Conservation (phyloP, 2,888 invertebrate species). For the Brachylomia viminalis region DNA sequence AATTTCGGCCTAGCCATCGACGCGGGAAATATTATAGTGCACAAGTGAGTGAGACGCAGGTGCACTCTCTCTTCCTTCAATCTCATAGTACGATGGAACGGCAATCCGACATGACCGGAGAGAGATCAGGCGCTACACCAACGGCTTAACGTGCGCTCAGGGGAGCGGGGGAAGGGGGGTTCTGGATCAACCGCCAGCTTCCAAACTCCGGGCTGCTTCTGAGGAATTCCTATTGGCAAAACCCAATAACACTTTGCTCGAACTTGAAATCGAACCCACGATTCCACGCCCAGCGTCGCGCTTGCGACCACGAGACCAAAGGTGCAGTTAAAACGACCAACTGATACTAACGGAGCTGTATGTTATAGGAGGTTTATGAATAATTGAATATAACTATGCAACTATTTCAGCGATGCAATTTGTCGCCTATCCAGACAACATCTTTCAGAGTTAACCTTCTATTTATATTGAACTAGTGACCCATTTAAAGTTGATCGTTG, state of each 20-base stretch:
- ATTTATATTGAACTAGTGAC: slow-evolving; percentile 31
- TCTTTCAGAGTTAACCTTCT: slow-evolving; percentile 24
- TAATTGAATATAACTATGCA: background rate
- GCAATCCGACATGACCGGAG: no score
- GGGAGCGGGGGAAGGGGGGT: no score
- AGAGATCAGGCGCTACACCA: no score
- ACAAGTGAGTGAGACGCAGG: no score
- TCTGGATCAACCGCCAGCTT: no score
- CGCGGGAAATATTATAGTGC: no score
- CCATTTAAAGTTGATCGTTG: slow-evolving; percentile 18
- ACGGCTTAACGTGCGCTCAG: no score
- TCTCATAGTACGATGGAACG: no score
- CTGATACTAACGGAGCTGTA: background rate
- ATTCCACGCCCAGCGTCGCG: background rate
- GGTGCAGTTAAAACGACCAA: background rate
- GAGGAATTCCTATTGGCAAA: background rate
- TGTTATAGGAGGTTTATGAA: background rate
- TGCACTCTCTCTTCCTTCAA: no score
- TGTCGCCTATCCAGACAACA: background rate
- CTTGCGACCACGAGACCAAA: background rate
- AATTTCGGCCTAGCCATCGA: no score
- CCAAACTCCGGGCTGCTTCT: no score
- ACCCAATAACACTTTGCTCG: background rate
- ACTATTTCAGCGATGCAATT: slow-evolving; percentile 9
- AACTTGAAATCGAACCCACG: background rate